Base-by-base conservation (phyloP, 2,113 vertebrate genomes). In the Rhabdornis inornatus region DNA sequence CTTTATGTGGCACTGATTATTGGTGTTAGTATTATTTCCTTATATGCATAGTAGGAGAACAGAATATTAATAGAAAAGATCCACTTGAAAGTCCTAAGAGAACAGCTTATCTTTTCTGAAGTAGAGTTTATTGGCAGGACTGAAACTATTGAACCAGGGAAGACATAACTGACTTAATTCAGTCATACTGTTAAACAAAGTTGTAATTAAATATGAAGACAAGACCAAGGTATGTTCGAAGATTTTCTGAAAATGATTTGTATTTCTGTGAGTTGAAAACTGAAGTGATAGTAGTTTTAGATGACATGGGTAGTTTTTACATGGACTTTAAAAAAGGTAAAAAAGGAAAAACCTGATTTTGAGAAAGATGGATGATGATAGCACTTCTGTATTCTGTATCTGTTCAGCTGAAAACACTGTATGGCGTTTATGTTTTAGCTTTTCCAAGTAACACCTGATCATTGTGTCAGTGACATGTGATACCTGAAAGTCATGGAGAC, bases 401-500 rank as follows among this genome's bases (percentile, higher is more conserved):
- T 78, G 28, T 63, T 90, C 57, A 35, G 30, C 75, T 83, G 57
- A 40, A 90, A 90, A n/a, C 42, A 35, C 27, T 71, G 14, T 33
- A 56, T 47, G 57, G 24, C 0, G 0, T 35, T 80, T 30, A 45
- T 8, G 21, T 42, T 72, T 71, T 33, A 82, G 65, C n/a, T 64
- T 90, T 90, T 88, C 53, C 53, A 59, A 52, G 8, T 52, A 45
- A 42, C 74, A 94, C 45, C 35, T 94, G 60, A 86, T 87, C 56
- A 44, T 69, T 90, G 64, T 93, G 93, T 92, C 91, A 92, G 76
- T 90, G 94, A 95, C 24, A 61, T 66, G 87, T 92, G 91, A 70
- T 96, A 97, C 94, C 83, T 96, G 80, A 94, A 97, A 95, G 76
- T 95, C 77, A 83, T 40, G 59, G 66, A 90, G 66, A 94, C 74